Evolutionary conservation across 2,113 vertebrate species (phyloP).

Genomic region (Rhombomys opimus): DNA sequence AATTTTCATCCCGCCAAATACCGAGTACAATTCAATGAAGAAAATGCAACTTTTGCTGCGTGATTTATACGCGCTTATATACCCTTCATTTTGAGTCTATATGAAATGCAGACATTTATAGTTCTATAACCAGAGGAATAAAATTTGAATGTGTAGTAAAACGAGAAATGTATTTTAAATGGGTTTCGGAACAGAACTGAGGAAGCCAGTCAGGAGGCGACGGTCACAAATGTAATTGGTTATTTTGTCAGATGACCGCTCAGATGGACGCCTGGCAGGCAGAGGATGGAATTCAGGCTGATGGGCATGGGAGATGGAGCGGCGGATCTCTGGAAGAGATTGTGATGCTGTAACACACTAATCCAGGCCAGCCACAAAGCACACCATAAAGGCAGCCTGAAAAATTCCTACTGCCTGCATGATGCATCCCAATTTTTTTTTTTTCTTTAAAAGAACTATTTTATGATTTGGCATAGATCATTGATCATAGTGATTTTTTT

Average conservation of each 20-base stretch:
- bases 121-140: conserved; percentile 84
- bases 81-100: conserved; percentile 84
- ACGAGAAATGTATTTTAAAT: conserved; percentile 85
- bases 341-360: conserved; percentile 53
- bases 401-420: conserved; percentile 49
- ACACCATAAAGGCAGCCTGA: conserved; percentile 53
- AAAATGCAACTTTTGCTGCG: conserved; percentile 79
- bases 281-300: conserved; percentile 78
- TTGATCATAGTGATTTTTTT: conserved; percentile 48
- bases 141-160: conserved; percentile 84
- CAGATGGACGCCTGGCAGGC: conserved; percentile 81
- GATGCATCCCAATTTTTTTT: conserved; percentile 64
- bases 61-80: conserved; percentile 82
- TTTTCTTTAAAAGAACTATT: conserved; percentile 71
- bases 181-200: conserved; percentile 74
- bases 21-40: conserved; percentile 71
- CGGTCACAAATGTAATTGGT: conserved; percentile 82
- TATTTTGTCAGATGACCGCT: conserved; percentile 81
- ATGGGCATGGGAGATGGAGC: conserved; percentile 61
- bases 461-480: conserved; percentile 75
- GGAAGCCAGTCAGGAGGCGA: conserved; percentile 78
- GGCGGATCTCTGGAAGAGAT: conserved; percentile 57
- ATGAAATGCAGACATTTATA: conserved; percentile 84
- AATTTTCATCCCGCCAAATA: conserved; percentile 79
- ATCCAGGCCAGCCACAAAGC: conserved; percentile 62